Base-by-base conservation (phyloP, 2,888 invertebrate genomes). In the Andrena flavipes region DNA sequence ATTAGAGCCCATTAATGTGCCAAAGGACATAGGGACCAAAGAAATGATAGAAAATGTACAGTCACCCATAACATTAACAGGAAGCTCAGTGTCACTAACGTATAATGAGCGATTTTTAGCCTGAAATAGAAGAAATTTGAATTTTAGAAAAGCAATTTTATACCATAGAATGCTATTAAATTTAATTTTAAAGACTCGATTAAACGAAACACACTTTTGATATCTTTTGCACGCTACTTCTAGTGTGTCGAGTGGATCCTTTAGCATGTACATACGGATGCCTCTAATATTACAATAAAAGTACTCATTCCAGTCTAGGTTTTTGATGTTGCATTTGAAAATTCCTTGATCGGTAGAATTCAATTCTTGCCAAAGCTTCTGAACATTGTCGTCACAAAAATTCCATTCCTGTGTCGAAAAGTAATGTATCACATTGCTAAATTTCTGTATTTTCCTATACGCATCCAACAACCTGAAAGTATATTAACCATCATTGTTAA, bases 341-440 rank as follows among this genome's bases (percentile, higher is more conserved):
- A 96, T 93, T 54, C 95, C 93, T 80, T 94, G 94, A 91, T 97
- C 97, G 0, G 92, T 92, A 0, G 94, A 93, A 0, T 95, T 94
- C 65, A 97, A 91, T 0, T 95, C 94, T 0, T 94, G 92, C 95
- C 96, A 96, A 88, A 98, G 95, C 1, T 91, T 93, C 20, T 95
- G 90, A 0, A 96, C 96, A 73, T 96, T 96, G 8, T 94, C 93
- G 84, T 96, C 96, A 0, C 94, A 93, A 91, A 97, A 97, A 62
- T 94, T 94, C 98, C 98, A 98, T 85, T 97, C 96, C 82, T 96
- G 95, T 10, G 95, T 96, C 2, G 96, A 96, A 94, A 98, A 98
- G 93, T 97, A 98, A 84, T 96, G 95, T 75, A 98, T 95, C 0
- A 96, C 96, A 54, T 95, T 95, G 70, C 96, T 95, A 69, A 97